These are phyloP conservation scores for Rhinichthys klamathensis DNA, from an alignment of 2,113 vertebrate genomes.

Conservation along the genomic window DNA sequence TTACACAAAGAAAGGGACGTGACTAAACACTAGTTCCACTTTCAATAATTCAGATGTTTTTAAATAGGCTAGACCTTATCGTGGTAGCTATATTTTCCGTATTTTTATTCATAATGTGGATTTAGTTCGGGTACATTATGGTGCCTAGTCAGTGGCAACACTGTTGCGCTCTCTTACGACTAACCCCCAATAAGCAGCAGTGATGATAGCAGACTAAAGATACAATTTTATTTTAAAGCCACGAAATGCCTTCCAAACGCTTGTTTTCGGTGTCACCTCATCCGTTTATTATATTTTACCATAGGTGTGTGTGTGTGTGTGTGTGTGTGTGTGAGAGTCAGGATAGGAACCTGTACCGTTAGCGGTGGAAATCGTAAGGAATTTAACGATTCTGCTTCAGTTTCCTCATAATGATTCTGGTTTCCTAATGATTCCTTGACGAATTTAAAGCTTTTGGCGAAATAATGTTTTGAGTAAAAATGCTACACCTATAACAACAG, in stretches of 20 bases:
- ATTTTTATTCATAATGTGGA: not conserved
- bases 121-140: not conserved
- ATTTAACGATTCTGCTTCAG: not conserved
- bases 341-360: not conserved
- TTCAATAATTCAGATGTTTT: not conserved
- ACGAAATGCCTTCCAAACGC: not conserved
- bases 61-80: not conserved
- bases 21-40: slow-evolving; percentile 23
- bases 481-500: not conserved
- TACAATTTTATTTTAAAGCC: not conserved
- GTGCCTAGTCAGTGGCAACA: not conserved
- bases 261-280: not conserved
- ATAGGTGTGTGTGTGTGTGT: not conserved
- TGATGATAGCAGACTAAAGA: not conserved
- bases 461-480: not conserved
- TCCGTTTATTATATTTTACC: not conserved
- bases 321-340: too few species aligned
- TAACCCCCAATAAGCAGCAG: not conserved
- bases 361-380: not conserved
- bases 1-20: slow-evolving; percentile 8
- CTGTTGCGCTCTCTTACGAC: slow-evolving; percentile 7
- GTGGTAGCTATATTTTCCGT: not conserved
- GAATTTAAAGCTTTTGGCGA: not conserved
- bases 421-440: not conserved
- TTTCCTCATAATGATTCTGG: not conserved